Percentiles rank a stretch among this genome's conserved stretches.
Conservation (phyloP, 2,888 invertebrate species). For the Achlya flavicornis region DNA sequence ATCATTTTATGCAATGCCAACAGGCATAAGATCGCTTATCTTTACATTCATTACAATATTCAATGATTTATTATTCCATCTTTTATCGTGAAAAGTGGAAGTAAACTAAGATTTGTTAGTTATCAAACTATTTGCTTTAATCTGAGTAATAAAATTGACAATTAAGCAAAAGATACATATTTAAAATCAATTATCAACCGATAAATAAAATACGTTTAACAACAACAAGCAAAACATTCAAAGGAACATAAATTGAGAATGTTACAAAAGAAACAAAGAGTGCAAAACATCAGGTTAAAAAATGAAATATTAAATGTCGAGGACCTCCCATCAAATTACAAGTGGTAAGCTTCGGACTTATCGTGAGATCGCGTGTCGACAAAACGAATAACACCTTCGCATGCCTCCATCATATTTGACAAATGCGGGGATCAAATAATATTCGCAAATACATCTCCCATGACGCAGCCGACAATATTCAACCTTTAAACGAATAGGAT, state of each 20-base stretch:
- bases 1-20: conserved; percentile 26
- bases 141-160: neutral
- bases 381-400: conserved; percentile 72
- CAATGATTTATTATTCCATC: neutral
- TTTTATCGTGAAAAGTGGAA: neutral
- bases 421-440: conserved; percentile 67
- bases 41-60: neutral
- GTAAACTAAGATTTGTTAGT: neutral
- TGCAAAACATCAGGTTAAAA: conserved; percentile 34
- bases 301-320: conserved; percentile 49
- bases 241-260: conserved; percentile 1
- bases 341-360: conserved; percentile 67
- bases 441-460: conserved; percentile 50
- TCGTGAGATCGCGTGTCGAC: conserved; percentile 73
- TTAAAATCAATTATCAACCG: neutral
- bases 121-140: no score
- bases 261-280: conserved; percentile 23
- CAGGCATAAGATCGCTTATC: conserved; percentile 6
- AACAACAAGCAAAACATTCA: neutral
- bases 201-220: neutral
- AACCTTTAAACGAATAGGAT: conserved; percentile 40
- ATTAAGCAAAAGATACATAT: neutral
- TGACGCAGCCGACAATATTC: conserved; percentile 34
- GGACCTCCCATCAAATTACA: conserved; percentile 73
- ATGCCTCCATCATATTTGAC: conserved; percentile 71